Conservation (phyloP, 2,113 vertebrate genomes). For the Crotophaga sulcirostris region DNA sequence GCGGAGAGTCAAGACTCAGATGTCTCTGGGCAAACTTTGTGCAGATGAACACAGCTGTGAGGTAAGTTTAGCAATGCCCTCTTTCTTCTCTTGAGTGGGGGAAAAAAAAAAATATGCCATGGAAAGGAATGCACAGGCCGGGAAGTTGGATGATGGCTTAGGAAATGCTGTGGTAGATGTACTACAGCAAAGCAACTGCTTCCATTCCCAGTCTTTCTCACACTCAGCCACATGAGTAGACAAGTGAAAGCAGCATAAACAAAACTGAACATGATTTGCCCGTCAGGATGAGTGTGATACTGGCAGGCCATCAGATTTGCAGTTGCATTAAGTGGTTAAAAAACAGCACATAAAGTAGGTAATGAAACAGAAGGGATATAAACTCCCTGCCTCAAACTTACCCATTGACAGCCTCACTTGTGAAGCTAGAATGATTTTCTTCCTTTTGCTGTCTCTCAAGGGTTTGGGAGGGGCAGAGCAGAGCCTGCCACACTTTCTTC, state of each 20-base stretch:
- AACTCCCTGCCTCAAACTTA: not conserved
- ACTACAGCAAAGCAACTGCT: not conserved
- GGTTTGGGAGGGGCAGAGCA: not conserved
- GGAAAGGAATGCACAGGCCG: not conserved
- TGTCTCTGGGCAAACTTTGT: conserved; percentile 96
- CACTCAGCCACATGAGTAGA: not conserved
- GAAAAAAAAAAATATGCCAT: not conserved
- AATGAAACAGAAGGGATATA: not conserved
- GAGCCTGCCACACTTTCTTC: not conserved
- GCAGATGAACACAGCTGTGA: conserved; percentile 91
- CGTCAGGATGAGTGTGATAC: not conserved
- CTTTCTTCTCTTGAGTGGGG: not conserved
- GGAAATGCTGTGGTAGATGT: not conserved
- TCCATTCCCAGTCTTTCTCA: not conserved
- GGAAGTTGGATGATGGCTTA: not conserved
- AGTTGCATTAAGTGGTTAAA: not conserved
- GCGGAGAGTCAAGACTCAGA: conserved; percentile 96
- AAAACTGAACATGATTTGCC: not conserved
- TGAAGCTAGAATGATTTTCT: not conserved
- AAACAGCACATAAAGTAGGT: not conserved
- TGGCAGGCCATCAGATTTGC: not conserved
- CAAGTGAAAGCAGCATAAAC: not conserved
- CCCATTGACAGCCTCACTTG: not conserved
- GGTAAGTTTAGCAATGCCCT: conserved; percentile 66
- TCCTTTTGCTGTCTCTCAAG: not conserved